A percentile compares a stretch with the other conserved stretches of the same genome.
Conservation (phyloP, 2,888 invertebrate species). For the Clepsis dumicolana region DNA sequence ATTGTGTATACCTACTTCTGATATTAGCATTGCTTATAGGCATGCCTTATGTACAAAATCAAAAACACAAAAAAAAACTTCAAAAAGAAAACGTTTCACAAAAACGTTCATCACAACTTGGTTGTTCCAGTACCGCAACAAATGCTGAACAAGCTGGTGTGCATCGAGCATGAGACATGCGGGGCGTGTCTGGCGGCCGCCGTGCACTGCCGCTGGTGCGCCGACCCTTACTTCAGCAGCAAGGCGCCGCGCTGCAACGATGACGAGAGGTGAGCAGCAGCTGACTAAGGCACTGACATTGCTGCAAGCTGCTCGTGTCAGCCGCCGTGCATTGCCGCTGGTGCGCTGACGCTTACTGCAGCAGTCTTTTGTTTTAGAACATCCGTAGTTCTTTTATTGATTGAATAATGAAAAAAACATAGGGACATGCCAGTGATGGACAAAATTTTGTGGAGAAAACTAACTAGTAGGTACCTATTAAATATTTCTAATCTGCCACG, state of each 20-base stretch:
- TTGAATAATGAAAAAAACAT: no score
- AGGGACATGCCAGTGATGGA: constrained; percentile 50
- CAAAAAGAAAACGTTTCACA: no score
- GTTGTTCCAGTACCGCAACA: constrained; percentile 62
- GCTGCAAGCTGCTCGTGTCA: not conserved
- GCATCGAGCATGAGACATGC: constrained; percentile 76
- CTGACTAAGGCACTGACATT: not conserved
- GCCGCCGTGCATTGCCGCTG: constrained; percentile 79
- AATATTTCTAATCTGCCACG: no score
- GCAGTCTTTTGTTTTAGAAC: no score
- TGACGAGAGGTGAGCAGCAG: constrained; percentile 66
- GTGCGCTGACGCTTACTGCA: constrained; percentile 80
- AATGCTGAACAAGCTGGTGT: constrained; percentile 72
- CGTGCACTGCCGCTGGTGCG: constrained; percentile 80
- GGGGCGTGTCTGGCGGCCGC: constrained; percentile 76
- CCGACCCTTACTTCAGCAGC: constrained; percentile 73
- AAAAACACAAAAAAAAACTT: no score
- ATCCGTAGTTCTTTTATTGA: no score
- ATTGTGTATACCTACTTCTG: no score
- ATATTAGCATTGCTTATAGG: no score
- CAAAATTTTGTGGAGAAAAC: no score
- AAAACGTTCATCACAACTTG: not conserved
- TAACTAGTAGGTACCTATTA: no score
- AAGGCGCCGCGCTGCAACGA: constrained; percentile 75
- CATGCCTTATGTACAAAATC: no score